Evolutionary conservation across 2,113 vertebrate species (phyloP).

Genomic region (Lynx canadensis): DNA sequence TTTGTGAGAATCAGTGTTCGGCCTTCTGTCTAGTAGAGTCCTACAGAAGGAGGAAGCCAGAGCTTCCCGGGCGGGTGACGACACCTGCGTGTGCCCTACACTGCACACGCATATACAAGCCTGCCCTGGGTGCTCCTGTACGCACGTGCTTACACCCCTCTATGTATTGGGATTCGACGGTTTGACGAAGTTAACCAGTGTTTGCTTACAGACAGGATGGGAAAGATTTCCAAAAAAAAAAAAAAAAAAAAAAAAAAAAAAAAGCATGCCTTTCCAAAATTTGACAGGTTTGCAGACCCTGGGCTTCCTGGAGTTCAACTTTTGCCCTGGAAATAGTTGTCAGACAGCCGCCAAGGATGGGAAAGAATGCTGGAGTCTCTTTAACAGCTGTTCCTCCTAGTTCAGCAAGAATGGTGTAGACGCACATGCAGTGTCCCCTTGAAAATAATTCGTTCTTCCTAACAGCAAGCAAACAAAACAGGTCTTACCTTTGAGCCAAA

Average conservation of each 20-base stretch:
- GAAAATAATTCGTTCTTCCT: neutral
- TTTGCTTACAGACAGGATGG: neutral
- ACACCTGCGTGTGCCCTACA: neutral
- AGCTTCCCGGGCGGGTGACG: neutral
- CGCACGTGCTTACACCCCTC: accelerated
- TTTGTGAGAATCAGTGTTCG: neutral
- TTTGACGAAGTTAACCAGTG: neutral
- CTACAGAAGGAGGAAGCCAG: neutral
- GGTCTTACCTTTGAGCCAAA: neutral
- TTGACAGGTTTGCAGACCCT: neutral
- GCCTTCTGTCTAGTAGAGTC: neutral
- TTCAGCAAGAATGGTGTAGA: neutral
- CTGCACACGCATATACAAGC: accelerated
- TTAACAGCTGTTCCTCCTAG: neutral
- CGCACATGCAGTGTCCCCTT: neutral
- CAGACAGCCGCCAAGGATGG: neutral
- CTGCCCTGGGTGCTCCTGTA: neutral
- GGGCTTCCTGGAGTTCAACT: neutral
- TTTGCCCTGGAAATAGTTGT: neutral
- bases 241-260: neutral
- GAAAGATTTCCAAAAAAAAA: neutral
- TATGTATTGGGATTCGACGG: neutral
- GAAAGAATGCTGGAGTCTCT: neutral
- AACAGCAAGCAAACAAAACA: neutral
- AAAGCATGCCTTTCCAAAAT: neutral